Evolutionary conservation across 2,113 vertebrate genomes (phyloP).

Genomic region (Rhinichthys klamathensis): DNA sequence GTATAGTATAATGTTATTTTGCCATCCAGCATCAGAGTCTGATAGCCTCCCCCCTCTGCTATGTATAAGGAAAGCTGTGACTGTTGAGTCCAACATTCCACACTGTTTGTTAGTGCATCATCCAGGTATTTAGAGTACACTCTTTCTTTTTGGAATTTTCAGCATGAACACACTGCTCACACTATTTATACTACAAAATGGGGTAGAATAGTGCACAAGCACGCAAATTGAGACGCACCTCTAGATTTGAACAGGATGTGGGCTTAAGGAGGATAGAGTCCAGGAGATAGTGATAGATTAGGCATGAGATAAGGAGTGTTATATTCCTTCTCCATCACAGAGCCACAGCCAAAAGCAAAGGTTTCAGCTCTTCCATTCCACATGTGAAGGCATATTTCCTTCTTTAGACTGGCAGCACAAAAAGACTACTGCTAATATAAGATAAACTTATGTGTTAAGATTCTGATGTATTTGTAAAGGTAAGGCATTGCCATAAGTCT

Average conservation of each 20-base stretch:
- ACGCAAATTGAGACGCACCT: no score
- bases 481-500: not conserved
- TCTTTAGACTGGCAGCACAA: not conserved
- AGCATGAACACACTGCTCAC: no score
- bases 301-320: constrained; percentile 17
- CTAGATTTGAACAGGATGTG: constrained; percentile 24
- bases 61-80: no score
- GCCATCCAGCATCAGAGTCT: no score
- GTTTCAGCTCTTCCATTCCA: not conserved
- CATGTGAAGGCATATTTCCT: not conserved
- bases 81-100: no score
- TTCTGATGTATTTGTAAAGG: not conserved
- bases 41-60: no score
- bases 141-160: no score
- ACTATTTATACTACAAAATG: no score
- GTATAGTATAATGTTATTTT: no score
- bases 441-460: not conserved
- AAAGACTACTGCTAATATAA: not conserved
- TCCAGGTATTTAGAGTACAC: no score
- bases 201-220: no score
- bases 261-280: not conserved
- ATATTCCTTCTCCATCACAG: constrained; percentile 2
- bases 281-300: constrained; percentile 13
- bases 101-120: no score
- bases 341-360: not conserved